Evolutionary conservation across 2,797 vertebrate species (phyloP), one percentile per base, ranked within the genome.

Genomic region (Crossoptilon crossoptilon): DNA sequence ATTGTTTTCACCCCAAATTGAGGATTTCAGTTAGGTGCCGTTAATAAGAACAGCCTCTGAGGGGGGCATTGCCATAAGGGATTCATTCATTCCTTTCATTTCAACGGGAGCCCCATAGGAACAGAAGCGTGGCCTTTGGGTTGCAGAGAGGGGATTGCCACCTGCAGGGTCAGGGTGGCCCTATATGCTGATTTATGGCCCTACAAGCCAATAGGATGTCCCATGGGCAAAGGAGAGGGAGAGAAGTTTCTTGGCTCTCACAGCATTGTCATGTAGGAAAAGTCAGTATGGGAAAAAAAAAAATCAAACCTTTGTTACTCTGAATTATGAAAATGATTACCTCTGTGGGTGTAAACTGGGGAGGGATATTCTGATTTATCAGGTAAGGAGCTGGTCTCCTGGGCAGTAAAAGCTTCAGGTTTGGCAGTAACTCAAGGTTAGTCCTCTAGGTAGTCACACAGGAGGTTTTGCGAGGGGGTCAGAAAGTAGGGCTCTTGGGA

Each of bases 331-430:
- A 93, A 91, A 84, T 70, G 63, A n/a, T 93, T 94, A 88, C 87
- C 56, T 89, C 76, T 41, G 33, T 63, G 77, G 82, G 85, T 91
- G 89, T 82, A 91, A 96, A 95, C 53, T 81, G 74, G 68, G 53
- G 67, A 56, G 33, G 59, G 56, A 53, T 76, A 93, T 69, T 84
- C 84, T 94, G 92, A 95, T 96, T 95, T 96, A 95, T 93, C 94
- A 94, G 87, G 80, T 74, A 94, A 82, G 71, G 83, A 74, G 64
- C 89, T 71, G 70, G 63, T 67, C 84, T 94, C 87, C 72, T 0
- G 3, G 73, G 91, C 55, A 84, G 80, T 95, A 90, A 95, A 95
- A 96, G 41, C 88, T 43, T 90, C 62, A 55, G 5, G 39, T 68
- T 55, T 80, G 89, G 64, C 93, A 72, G 53, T 68, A 43, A 75